Conservation (phyloP, 1,140 invertebrate genomes). For the Nephotettix cincticeps region DNA sequence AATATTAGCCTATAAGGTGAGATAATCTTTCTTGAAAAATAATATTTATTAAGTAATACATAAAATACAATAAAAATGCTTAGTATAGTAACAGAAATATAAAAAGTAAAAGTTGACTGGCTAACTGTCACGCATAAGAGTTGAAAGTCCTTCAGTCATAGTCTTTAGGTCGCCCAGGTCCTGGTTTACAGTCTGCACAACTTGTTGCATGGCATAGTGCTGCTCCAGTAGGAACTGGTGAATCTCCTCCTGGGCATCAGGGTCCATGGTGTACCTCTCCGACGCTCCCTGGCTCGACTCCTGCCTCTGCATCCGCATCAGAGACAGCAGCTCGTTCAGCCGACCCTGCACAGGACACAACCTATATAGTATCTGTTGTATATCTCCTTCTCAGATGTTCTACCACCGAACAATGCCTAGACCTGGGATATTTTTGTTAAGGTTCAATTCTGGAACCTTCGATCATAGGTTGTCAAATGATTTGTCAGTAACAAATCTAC, state of each 20-base stretch:
- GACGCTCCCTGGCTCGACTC: constrained; percentile 47
- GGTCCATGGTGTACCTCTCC: constrained; percentile 61
- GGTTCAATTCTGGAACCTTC: too few relatives aligned
- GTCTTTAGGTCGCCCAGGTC: constrained; percentile 13
- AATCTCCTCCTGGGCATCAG: constrained; percentile 60
- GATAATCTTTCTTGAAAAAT: too few relatives aligned
- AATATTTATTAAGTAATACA: neutral
- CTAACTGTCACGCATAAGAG: neutral
- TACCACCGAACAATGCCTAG: too few relatives aligned
- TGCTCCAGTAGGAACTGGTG: constrained; percentile 45
- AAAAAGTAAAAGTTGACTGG: neutral
- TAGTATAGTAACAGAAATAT: neutral
- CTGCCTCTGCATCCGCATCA: constrained; percentile 76
- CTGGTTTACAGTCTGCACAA: constrained; percentile 12
- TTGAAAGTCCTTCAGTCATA: constrained; percentile 4
- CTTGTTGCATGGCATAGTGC: constrained; percentile 25
- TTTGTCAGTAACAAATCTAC: too few relatives aligned
- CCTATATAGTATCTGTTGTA: too few relatives aligned
- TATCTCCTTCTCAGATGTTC: too few relatives aligned
- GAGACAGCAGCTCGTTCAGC: constrained; percentile 86
- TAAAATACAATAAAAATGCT: neutral
- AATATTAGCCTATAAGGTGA: too few relatives aligned
- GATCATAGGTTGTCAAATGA: too few relatives aligned
- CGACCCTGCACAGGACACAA: constrained; percentile 69
- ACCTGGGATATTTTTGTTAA: too few relatives aligned